Conservation (phyloP, 2,888 invertebrate genomes). For the Drosophila pegasa region DNA sequence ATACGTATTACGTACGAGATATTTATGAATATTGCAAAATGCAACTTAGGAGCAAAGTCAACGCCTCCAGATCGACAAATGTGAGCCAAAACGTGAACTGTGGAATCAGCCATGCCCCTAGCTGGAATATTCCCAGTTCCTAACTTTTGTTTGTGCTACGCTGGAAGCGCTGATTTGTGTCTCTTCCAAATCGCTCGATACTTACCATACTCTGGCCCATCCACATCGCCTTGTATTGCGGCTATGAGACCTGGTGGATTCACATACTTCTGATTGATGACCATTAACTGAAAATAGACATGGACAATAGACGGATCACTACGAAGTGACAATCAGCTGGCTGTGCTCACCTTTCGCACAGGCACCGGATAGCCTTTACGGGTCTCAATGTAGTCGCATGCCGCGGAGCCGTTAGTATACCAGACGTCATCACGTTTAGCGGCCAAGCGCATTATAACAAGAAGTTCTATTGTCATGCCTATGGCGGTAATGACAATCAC, state of each 20-base stretch:
- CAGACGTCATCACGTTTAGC: constrained; percentile 72
- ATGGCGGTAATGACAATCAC: constrained; percentile 35
- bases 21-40: constrained; percentile 9
- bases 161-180: constrained; percentile 50
- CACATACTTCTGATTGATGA: constrained; percentile 64
- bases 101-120: constrained; percentile 6
- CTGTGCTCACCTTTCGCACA: constrained; percentile 54
- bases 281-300: constrained; percentile 12
- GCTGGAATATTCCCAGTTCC: constrained; percentile 5
- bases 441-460: constrained; percentile 35
- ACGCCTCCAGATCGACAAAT: constrained; percentile 55
- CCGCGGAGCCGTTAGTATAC: constrained; percentile 51
- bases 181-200: background rate
- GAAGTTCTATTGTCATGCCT: constrained; percentile 41
- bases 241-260: constrained; percentile 52
- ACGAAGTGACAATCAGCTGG: background rate
- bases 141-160: background rate
- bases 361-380: constrained; percentile 57
- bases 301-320: background rate
- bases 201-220: constrained; percentile 44
- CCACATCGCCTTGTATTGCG: constrained; percentile 51
- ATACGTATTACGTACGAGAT: constrained; percentile 7
- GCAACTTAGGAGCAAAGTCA: constrained; percentile 32
- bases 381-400: constrained; percentile 64
- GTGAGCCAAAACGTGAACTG: constrained; percentile 2